phyloP scores from a whole-genome alignment of 2,113 vertebrate genomes.

The Phrynosoma platyrhinos region DNA sequence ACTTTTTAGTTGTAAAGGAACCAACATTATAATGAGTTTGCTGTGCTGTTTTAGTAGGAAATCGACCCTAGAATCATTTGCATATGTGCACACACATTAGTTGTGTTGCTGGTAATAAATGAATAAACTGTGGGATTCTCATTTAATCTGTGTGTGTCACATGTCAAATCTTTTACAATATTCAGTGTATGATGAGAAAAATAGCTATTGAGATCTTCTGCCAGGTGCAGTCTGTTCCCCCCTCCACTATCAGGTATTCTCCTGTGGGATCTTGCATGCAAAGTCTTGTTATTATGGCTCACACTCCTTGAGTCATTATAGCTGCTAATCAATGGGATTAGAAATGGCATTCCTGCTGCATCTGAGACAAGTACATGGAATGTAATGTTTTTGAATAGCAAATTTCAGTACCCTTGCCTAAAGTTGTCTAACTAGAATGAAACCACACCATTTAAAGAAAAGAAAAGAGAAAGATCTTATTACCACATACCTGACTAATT shows the following conservation, averaged over 20 bases:
- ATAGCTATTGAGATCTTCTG: background rate
- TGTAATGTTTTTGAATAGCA: background rate
- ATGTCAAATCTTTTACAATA: background rate
- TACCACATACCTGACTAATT: background rate
- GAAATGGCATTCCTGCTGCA: background rate
- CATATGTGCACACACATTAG: background rate
- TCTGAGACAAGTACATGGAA: background rate
- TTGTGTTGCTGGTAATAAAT: background rate
- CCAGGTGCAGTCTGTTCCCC: background rate
- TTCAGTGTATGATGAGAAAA: background rate
- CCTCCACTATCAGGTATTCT: background rate
- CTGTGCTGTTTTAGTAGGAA: background rate
- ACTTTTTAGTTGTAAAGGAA: background rate
- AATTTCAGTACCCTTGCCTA: background rate
- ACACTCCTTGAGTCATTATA: conserved; percentile 4
- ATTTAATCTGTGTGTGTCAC: background rate
- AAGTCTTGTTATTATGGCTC: background rate
- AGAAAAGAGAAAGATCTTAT: background rate
- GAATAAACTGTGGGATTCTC: background rate
- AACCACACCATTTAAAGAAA: background rate
- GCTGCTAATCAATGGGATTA: conserved; percentile 24
- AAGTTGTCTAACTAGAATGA: background rate
- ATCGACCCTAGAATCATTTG: background rate
- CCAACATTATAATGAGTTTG: background rate
- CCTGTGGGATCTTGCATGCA: background rate